Percentiles rank a stretch among this genome's conserved stretches.
Conservation (phyloP, 1,140 invertebrate genomes). For the Drosophila albomicans region DNA sequence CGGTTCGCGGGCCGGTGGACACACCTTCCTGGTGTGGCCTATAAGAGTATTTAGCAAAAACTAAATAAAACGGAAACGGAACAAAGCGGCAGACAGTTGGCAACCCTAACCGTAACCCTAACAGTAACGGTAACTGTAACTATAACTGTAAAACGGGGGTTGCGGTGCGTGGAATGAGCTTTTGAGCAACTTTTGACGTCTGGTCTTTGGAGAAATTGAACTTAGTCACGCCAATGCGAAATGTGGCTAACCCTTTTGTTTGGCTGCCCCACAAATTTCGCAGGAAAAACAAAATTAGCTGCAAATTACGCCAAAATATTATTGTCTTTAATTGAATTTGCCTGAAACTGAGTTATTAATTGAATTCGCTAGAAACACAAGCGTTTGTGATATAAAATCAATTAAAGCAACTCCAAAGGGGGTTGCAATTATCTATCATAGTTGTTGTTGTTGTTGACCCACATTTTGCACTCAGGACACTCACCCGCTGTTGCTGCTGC, state of each 20-base stretch:
- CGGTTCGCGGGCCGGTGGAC: constrained; percentile 55
- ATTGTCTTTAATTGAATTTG: constrained; percentile 61
- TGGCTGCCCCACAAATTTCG: constrained; percentile 54
- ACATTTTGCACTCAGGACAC: constrained; percentile 45
- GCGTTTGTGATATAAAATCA: constrained; percentile 10
- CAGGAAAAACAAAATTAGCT: constrained; percentile 73
- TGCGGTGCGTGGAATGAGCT: constrained; percentile 10
- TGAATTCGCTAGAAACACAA: constrained; percentile 63
- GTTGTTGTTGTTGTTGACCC: constrained; percentile 49
- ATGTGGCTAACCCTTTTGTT: constrained; percentile 60
- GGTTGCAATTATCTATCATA: constrained; percentile 1
- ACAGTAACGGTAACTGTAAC: constrained; percentile 21
- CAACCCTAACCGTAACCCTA: constrained; percentile 30
- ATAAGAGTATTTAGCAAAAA: constrained; percentile 31
- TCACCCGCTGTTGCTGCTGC: constrained; percentile 31
- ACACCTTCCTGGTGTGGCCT: constrained; percentile 57
- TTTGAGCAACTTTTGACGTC: constrained; percentile 51
- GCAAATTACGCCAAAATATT: constrained; percentile 69
- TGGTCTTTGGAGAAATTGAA: constrained; percentile 67
- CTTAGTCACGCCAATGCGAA: constrained; percentile 74
- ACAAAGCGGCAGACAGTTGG: constrained; percentile 70
- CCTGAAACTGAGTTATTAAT: constrained; percentile 48
- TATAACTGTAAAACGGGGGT: background rate
- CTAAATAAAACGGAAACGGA: constrained; percentile 62
- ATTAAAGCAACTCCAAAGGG: constrained; percentile 18